A percentile compares a stretch with the other conserved stretches of the same genome.
phyloP scores from a whole-genome alignment of 2,113 vertebrate species.

The Percina caprodes region DNA sequence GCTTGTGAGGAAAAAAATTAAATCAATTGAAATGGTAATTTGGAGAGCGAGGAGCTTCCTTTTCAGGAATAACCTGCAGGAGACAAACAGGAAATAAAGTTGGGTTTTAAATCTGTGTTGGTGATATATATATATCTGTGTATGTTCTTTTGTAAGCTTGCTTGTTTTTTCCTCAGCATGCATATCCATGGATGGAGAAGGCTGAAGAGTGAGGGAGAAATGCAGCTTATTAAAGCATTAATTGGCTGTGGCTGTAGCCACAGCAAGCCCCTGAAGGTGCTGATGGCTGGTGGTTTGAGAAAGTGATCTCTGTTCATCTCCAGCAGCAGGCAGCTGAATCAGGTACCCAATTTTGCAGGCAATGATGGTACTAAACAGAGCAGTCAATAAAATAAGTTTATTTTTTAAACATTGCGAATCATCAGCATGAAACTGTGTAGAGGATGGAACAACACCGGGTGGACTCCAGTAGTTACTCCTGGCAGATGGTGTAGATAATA shows the following conservation, averaged over 20 bases:
- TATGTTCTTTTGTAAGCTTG: not conserved
- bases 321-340: constrained; percentile 1
- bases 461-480: too few species aligned
- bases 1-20: constrained; percentile 52
- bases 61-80: constrained; percentile 85
- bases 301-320: not conserved
- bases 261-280: not conserved
- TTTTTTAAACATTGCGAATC: too few species aligned
- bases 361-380: too few species aligned
- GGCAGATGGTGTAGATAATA: too few species aligned
- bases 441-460: too few species aligned
- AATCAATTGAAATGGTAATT: constrained; percentile 58
- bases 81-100: constrained; percentile 76
- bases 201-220: constrained; percentile 46
- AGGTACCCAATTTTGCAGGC: not conserved
- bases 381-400: too few species aligned
- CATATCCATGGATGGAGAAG: constrained; percentile 32
- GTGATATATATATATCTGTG: not conserved
- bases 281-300: not conserved
- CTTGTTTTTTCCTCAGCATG: constrained; percentile 56
- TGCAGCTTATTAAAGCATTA: constrained; percentile 25
- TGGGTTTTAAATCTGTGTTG: constrained; percentile 67
- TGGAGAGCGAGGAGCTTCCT: constrained; percentile 70
- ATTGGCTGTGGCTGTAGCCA: not conserved
- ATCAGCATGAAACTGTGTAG: too few species aligned